phyloP scores from a whole-genome alignment of 2,797 vertebrate species.

The Pipistrellus pygmaeus region DNA sequence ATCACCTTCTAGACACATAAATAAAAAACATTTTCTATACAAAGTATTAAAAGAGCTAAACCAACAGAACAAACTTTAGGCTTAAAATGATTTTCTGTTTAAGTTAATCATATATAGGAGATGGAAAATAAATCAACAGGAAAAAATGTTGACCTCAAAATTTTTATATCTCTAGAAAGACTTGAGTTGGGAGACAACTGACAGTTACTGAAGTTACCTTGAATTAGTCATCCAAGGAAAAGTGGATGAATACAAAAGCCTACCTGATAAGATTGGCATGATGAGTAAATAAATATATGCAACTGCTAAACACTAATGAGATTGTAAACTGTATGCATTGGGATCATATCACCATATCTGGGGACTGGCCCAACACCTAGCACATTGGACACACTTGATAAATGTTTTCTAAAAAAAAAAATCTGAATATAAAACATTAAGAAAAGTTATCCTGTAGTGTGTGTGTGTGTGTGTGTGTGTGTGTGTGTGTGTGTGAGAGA shows the following conservation, averaged over 20 bases:
- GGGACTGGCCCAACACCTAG: neutral
- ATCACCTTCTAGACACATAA: neutral
- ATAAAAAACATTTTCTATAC: neutral
- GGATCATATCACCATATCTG: neutral
- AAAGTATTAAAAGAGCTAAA: neutral
- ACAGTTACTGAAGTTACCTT: neutral
- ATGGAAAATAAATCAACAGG: neutral
- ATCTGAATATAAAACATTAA: neutral
- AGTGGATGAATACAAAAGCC: neutral
- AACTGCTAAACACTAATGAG: neutral
- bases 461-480: too few relatives aligned
- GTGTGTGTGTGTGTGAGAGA: too few relatives aligned
- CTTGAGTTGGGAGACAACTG: neutral
- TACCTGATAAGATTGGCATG: neutral
- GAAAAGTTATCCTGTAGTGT: neutral
- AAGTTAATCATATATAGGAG: neutral
- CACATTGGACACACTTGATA: neutral
- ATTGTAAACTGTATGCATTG: neutral
- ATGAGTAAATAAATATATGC: neutral
- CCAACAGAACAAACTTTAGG: neutral
- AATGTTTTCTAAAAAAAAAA: slow-evolving; percentile 19
- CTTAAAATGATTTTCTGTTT: neutral
- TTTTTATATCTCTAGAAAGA: neutral
- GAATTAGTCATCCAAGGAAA: neutral
- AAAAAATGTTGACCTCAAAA: neutral